These are phyloP conservation scores for Pediacus dermestoides DNA, from an alignment of 2,888 invertebrate species.

Conservation along the genomic window DNA sequence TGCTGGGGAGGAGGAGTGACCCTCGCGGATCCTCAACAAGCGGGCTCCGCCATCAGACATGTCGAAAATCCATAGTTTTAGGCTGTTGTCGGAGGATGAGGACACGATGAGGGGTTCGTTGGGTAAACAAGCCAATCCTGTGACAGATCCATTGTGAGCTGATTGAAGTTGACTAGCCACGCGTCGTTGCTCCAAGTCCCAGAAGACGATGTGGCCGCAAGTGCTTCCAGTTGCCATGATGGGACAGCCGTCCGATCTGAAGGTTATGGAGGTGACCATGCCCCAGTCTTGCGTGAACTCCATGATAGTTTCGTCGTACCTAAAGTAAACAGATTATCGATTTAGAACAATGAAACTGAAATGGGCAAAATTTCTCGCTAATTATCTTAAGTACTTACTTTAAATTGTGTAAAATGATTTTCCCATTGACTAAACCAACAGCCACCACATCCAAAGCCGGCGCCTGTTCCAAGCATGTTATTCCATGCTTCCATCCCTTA, in stretches of 20 bases:
- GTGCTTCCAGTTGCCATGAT: constrained; percentile 79
- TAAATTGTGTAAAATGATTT: constrained; percentile 83
- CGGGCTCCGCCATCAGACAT: constrained; percentile 86
- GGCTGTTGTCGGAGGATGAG: constrained; percentile 88
- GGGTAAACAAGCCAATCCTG: constrained; percentile 78
- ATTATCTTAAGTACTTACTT: no score
- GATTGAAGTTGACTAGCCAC: constrained; percentile 75
- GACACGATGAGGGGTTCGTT: constrained; percentile 88
- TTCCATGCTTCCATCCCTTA: constrained; percentile 72
- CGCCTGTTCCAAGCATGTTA: constrained; percentile 78
- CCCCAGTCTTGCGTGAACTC: constrained; percentile 92
- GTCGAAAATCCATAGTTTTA: constrained; percentile 91
- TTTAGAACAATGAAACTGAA: no score
- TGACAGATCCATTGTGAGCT: constrained; percentile 74
- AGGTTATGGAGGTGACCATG: constrained; percentile 75
- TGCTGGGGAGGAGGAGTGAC: constrained; percentile 80
- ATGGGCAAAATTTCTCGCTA: no score
- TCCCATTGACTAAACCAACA: constrained; percentile 78
- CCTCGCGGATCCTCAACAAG: constrained; percentile 66
- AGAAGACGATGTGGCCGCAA: constrained; percentile 84
- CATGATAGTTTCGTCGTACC: constrained; percentile 77
- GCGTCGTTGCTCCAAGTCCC: constrained; percentile 84
- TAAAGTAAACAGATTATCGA: no score
- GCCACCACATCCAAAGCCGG: constrained; percentile 92
- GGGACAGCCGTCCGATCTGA: constrained; percentile 80